Base-by-base conservation (phyloP, 2,888 invertebrate genomes). In the Drosophila vallismaia region DNA sequence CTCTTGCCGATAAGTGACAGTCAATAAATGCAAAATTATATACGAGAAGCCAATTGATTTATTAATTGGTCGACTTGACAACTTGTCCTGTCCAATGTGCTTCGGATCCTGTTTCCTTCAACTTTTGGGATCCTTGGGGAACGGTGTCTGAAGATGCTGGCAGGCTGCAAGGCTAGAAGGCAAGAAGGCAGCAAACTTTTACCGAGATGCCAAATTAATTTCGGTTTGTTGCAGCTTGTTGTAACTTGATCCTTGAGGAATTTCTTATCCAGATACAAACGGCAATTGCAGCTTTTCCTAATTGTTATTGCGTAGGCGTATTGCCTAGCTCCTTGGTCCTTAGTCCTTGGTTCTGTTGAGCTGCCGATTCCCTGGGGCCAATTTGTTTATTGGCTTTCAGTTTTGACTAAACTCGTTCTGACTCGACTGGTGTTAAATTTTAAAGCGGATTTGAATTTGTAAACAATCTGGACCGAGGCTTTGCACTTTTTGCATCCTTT, bases 221-320 rank as follows among this genome's bases (percentile, higher is more conserved):
- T 78, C 69, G 67, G 80, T 74, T 86, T 76, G 84, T 79, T 77
- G 60, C 67, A 31, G 50, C 53, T 70, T 68, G 64, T 64, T 59
- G 70, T 40, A 55, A 64, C 33, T 38, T 55, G 73, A 58, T 84
- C 82, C 84, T 74, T 71, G 57, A 62, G 84, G 86, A 79, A 78
- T 84, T 78, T 62, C 40, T 40, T 51, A 44, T 33, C 3, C 36
- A 26, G 50, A 14, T 31, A 49, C 79, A 70, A 70, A 76, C 77
- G 56, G 77, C 55, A 70, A 57, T 68, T 57, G 60, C 64, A 74
- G 54, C 66, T 45, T 73, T 67, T 64, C 70, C 74, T 84, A 84
- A 84, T 84, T 86, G 84, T 85, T 82, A 85, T 82, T 82, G 80
- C 76, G 79, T 84, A 62, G 53, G 48, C 52, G 36, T 6, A n/a